phyloP scores from a whole-genome alignment of 2,888 invertebrate species.

The Parelbella ahira region DNA sequence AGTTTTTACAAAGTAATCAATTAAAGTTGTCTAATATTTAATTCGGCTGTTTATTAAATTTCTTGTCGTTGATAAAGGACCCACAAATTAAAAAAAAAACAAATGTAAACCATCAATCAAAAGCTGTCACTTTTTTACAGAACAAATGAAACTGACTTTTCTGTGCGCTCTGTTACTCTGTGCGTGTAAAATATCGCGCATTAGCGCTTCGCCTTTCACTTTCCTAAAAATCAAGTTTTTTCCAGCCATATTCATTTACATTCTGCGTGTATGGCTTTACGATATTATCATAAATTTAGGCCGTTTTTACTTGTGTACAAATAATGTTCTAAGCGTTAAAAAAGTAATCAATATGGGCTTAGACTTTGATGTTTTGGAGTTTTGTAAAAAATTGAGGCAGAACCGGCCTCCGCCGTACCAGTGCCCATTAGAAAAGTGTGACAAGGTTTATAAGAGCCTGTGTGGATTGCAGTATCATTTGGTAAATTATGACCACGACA shows the following conservation, averaged over 20 bases:
- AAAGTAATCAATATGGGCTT: constrained; percentile 83
- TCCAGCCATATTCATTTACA: background rate
- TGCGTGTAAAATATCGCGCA: constrained; percentile 16
- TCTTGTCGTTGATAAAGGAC: too few species aligned
- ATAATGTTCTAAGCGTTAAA: constrained; percentile 15
- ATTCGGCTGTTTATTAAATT: too few species aligned
- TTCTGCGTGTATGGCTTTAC: background rate
- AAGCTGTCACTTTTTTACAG: constrained; percentile 12
- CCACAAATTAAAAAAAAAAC: too few species aligned
- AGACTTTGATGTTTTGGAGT: constrained; percentile 92
- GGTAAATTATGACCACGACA: constrained; percentile 91
- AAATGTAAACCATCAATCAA: too few species aligned
- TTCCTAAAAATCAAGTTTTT: constrained; percentile 31
- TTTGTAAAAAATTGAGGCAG: constrained; percentile 89
- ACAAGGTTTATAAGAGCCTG: constrained; percentile 91
- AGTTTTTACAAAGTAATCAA: too few species aligned
- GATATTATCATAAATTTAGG: background rate
- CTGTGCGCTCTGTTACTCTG: too few species aligned
- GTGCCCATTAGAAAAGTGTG: constrained; percentile 92
- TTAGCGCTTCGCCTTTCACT: constrained; percentile 36
- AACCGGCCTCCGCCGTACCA: constrained; percentile 91
- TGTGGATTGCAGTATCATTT: constrained; percentile 93
- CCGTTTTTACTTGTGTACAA: too few species aligned
- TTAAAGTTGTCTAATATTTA: too few species aligned
- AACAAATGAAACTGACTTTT: background rate